Conservation (phyloP, 2,888 invertebrate species). For the Cosmorhoe ocellata region DNA sequence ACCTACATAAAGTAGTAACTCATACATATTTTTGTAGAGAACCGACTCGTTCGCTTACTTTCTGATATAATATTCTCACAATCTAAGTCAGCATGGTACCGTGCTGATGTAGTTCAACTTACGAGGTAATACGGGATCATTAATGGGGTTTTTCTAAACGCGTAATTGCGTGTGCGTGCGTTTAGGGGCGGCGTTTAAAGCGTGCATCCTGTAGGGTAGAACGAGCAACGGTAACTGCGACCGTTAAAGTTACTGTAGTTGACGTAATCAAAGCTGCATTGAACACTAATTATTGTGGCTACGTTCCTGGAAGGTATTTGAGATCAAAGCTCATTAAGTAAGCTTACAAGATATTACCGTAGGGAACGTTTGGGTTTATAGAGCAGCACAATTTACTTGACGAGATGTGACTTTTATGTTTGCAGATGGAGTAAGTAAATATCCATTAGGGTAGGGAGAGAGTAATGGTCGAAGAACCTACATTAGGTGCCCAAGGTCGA, state of each 20-base stretch:
- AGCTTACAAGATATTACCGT: constrained; percentile 12
- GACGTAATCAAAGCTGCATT: constrained; percentile 24
- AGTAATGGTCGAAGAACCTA: constrained; percentile 63
- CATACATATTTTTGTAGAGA: too few species aligned
- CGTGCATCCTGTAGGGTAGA: constrained; percentile 40
- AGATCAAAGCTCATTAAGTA: constrained; percentile 8
- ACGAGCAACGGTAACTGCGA: constrained; percentile 33
- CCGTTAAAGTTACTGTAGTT: constrained; percentile 41
- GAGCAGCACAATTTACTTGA: too few species aligned
- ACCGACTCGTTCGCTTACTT: too few species aligned
- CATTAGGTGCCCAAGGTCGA: constrained; percentile 61
- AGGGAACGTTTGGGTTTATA: too few species aligned
- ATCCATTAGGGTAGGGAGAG: constrained; percentile 68
- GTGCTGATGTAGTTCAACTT: constrained; percentile 1
- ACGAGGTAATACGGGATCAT: constrained; percentile 31
- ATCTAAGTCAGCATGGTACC: too few species aligned
- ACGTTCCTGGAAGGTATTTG: constrained; percentile 5
- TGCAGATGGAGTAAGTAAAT: constrained; percentile 65
- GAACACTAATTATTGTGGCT: constrained; percentile 18
- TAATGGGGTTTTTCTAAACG: constrained; percentile 45
- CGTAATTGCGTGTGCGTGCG: constrained; percentile 45
- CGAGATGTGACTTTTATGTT: constrained; percentile 46
- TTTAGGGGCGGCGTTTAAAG: constrained; percentile 46
- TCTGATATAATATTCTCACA: too few species aligned
- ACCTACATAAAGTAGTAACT: too few species aligned